Evolutionary conservation across 2,888 invertebrate genomes (phyloP).

Genomic region (Drosophila prostipennis): DNA sequence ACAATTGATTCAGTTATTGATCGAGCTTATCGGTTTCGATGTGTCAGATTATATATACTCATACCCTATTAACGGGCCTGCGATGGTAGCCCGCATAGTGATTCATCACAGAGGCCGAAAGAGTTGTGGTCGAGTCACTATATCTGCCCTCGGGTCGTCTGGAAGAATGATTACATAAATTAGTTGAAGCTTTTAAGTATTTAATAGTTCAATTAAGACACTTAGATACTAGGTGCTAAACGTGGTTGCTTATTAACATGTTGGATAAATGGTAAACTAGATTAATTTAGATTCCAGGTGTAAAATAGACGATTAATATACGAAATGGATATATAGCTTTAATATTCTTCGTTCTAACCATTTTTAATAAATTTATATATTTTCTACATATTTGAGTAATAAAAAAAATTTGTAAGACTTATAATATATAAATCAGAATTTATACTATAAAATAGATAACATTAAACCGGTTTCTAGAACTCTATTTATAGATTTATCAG

Average conservation of each 20-base stretch:
- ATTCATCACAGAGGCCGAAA: conserved; percentile 86
- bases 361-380: no score
- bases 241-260: not conserved
- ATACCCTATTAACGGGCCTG: conserved; percentile 90
- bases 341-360: not conserved
- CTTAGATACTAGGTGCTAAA: conserved; percentile 2
- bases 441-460: no score
- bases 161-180: not conserved
- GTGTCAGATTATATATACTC: conserved; percentile 71
- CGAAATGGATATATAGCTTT: no score
- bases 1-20: conserved; percentile 22
- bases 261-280: not conserved
- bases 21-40: conserved; percentile 20
- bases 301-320: not conserved
- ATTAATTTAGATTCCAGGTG: not conserved
- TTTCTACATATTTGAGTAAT: no score
- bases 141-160: conserved; percentile 83
- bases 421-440: no score
- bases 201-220: not conserved
- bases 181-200: not conserved
- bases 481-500: no score
- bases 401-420: no score
- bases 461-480: no score
- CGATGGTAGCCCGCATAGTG: conserved; percentile 88
- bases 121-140: conserved; percentile 83